phyloP scores from a whole-genome alignment of 1,140 invertebrate species.

The Monomorium pharaonis region DNA sequence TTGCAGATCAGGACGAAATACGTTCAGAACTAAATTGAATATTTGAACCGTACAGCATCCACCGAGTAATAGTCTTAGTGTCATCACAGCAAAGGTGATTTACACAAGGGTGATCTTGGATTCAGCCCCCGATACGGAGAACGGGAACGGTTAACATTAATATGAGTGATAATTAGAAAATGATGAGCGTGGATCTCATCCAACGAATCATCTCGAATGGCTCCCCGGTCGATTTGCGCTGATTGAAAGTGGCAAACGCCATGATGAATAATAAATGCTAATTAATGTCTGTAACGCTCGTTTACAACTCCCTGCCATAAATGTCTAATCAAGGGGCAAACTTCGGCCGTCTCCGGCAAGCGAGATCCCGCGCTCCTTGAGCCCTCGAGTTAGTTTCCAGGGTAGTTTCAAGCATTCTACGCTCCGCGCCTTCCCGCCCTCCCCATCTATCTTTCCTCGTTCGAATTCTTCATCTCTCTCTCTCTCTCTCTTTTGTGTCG shows the following conservation, averaged over 20 bases:
- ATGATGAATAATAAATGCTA: slow-evolving; percentile 66
- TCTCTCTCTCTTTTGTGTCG: not conserved
- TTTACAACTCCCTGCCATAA: slow-evolving; percentile 66
- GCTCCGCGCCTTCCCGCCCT: not conserved
- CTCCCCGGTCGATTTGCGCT: slow-evolving; percentile 24
- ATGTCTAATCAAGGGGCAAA: slow-evolving; percentile 73
- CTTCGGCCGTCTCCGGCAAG: slow-evolving; percentile 50
- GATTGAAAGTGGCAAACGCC: slow-evolving; percentile 38
- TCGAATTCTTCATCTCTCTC: slow-evolving; percentile 37
- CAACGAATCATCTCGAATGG: not conserved
- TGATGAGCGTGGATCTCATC: not conserved
- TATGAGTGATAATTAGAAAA: not conserved
- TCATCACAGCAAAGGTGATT: not conserved
- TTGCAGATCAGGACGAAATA: not conserved
- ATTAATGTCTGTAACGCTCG: slow-evolving; percentile 69
- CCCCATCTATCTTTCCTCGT: not conserved
- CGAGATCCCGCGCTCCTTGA: slow-evolving; percentile 51
- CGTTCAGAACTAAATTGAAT: not conserved
- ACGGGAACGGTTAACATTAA: not conserved
- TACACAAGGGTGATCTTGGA: not conserved
- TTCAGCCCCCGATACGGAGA: not conserved
- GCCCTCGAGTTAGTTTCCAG: slow-evolving; percentile 65
- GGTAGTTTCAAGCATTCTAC: slow-evolving; percentile 67
- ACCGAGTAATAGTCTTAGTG: not conserved
- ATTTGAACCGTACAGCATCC: not conserved